Evolutionary conservation across 2,113 vertebrate genomes (phyloP).

Genomic region (Oncorhynchus mykiss): DNA sequence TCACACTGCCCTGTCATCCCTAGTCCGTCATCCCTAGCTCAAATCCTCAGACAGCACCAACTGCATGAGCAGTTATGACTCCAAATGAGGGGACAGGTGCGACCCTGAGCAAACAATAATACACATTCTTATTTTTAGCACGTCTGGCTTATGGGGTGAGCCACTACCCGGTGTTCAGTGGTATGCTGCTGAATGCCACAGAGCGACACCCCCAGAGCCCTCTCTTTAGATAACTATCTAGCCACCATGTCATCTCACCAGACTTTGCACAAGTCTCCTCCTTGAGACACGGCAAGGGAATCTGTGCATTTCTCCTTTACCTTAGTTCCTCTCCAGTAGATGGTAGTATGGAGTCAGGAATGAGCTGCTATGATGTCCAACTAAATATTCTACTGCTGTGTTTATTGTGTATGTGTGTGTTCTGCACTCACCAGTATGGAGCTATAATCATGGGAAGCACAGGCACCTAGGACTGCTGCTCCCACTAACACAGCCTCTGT

Average conservation of each 20-base stretch:
- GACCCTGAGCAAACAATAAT: slow-evolving; percentile 43
- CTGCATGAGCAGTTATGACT: slow-evolving; percentile 33
- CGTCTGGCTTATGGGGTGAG: slow-evolving; percentile 49
- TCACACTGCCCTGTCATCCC: slow-evolving; percentile 8
- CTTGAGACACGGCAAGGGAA: slow-evolving; percentile 2
- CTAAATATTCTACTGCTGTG: slow-evolving; percentile 28
- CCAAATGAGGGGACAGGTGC: background rate
- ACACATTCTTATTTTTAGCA: slow-evolving; percentile 60
- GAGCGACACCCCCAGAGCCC: background rate
- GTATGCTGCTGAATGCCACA: slow-evolving; percentile 9
- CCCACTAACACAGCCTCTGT: slow-evolving; percentile 91
- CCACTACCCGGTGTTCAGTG: slow-evolving; percentile 10
- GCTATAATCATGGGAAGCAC: slow-evolving; percentile 24
- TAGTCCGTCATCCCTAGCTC: slow-evolving; percentile 16
- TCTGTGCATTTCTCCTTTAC: background rate
- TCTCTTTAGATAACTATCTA: slow-evolving; percentile 13
- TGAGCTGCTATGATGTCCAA: slow-evolving; percentile 30
- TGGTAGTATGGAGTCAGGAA: slow-evolving; percentile 39
- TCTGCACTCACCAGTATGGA: no score
- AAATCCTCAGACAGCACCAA: slow-evolving; percentile 57
- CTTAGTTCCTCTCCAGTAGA: slow-evolving; percentile 41
- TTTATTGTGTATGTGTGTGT: background rate
- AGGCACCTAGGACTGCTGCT: slow-evolving; percentile 73
- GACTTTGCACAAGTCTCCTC: background rate
- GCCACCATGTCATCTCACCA: slow-evolving; percentile 13